Conservation (phyloP, 2,797 vertebrate genomes). For the Pterois miles region DNA sequence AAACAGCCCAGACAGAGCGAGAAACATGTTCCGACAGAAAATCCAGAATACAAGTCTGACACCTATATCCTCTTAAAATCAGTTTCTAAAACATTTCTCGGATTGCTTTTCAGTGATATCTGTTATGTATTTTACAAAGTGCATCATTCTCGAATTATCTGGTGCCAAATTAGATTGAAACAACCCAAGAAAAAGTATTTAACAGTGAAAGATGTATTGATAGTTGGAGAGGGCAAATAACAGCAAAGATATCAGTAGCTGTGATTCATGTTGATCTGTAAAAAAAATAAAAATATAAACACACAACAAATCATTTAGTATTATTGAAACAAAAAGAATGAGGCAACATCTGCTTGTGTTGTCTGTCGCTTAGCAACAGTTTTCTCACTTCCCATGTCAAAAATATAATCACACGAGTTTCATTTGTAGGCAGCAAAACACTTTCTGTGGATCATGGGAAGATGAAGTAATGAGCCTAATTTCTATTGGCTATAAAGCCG, state of each 20-base stretch:
- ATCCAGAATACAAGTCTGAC: no score
- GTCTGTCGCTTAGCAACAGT: neutral
- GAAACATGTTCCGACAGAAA: no score
- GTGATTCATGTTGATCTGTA: neutral
- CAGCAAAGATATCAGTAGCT: neutral
- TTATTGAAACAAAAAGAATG: neutral
- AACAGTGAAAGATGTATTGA: neutral
- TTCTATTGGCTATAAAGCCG: neutral
- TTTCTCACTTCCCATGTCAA: neutral
- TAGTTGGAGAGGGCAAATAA: neutral
- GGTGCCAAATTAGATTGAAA: neutral
- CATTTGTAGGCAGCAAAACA: neutral
- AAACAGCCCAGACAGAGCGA: no score
- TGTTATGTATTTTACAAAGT: no score
- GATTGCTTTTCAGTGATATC: no score
- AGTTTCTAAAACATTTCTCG: no score
- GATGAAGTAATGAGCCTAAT: neutral
- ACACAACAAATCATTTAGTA: neutral
- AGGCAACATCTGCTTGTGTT: neutral
- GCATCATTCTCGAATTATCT: no score
- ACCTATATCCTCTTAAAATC: no score
- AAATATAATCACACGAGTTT: neutral
- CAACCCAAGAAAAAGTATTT: neutral
- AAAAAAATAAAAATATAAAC: no score
- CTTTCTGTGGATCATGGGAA: neutral